A percentile compares a stretch with the other conserved stretches of the same genome.
phyloP scores from a whole-genome alignment of 1,140 invertebrate species.

The Heliconius nattereri region DNA sequence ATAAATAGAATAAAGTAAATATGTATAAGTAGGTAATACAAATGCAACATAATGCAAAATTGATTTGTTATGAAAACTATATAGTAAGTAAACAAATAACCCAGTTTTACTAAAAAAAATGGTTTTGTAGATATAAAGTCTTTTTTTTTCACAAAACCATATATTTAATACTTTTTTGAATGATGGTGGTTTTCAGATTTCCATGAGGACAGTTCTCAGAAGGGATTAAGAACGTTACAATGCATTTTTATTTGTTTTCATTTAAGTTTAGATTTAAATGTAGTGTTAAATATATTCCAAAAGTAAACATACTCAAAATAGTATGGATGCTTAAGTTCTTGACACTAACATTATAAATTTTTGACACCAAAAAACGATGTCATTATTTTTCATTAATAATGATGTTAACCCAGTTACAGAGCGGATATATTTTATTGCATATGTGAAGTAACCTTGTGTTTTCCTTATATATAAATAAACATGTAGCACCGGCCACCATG shows the following conservation, averaged over 20 bases:
- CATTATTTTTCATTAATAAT: slow-evolving; percentile 29
- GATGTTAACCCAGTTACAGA: slow-evolving; percentile 44
- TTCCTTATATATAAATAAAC: slow-evolving; percentile 37
- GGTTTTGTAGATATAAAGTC: neutral
- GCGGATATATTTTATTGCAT: slow-evolving; percentile 38
- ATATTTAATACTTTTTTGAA: neutral
- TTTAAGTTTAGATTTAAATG: too few relatives aligned
- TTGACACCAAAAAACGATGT: neutral
- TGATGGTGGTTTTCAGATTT: neutral
- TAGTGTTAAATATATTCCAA: neutral
- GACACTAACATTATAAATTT: neutral
- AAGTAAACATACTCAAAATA: too few relatives aligned
- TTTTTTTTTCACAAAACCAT: neutral
- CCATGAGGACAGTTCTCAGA: neutral
- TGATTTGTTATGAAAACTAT: too few relatives aligned
- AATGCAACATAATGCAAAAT: too few relatives aligned
- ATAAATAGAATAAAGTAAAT: too few relatives aligned
- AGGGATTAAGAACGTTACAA: too few relatives aligned
- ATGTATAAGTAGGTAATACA: too few relatives aligned
- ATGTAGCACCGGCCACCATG: slow-evolving; percentile 24
- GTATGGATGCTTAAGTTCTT: neutral
- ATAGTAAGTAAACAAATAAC: too few relatives aligned
- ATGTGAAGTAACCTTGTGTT: slow-evolving; percentile 38
- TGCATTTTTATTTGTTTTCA: too few relatives aligned
- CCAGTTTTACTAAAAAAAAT: too few relatives aligned